Evolutionary conservation across 1,140 invertebrate species (phyloP).

Genomic region (Eurosta solidaginis): DNA sequence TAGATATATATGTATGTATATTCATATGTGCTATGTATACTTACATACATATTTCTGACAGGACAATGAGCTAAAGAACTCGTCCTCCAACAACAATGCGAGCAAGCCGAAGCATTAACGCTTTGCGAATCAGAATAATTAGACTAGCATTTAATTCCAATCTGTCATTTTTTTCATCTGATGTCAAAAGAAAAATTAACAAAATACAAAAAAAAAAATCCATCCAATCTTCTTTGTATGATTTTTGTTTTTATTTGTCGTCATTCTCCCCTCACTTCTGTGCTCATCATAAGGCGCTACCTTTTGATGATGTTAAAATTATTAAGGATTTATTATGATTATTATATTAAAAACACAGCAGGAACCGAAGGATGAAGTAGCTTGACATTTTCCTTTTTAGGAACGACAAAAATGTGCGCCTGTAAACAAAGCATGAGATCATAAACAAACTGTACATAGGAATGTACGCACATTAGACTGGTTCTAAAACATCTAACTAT

Average conservation of each 20-base stretch:
- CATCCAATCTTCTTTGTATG: slow-evolving; percentile 12
- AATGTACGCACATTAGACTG: too few relatives aligned
- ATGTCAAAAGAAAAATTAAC: neutral
- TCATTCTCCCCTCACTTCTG: neutral
- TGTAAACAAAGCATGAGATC: neutral
- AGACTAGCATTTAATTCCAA: slow-evolving; percentile 47
- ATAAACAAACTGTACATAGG: too few relatives aligned
- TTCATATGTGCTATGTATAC: neutral
- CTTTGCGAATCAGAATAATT: slow-evolving; percentile 38
- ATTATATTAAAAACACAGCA: slow-evolving; percentile 57
- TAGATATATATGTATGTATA: neutral
- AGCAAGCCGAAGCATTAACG: neutral
- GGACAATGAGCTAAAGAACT: neutral
- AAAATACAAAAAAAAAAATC: neutral
- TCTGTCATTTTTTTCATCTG: slow-evolving; percentile 36
- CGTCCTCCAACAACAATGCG: neutral
- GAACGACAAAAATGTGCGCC: neutral
- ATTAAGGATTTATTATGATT: slow-evolving; percentile 60
- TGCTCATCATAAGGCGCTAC: slow-evolving; percentile 40
- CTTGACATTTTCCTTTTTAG: slow-evolving; percentile 4
- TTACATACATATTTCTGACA: neutral
- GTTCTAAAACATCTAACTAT: too few relatives aligned
- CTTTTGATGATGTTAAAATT: slow-evolving; percentile 55
- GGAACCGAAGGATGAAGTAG: slow-evolving; percentile 10
- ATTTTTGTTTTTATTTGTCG: neutral